Percentiles rank a stretch among this genome's conserved stretches.
Conservation (phyloP, 1,140 invertebrate species). For the Venustaconcha ellipsiformis region DNA sequence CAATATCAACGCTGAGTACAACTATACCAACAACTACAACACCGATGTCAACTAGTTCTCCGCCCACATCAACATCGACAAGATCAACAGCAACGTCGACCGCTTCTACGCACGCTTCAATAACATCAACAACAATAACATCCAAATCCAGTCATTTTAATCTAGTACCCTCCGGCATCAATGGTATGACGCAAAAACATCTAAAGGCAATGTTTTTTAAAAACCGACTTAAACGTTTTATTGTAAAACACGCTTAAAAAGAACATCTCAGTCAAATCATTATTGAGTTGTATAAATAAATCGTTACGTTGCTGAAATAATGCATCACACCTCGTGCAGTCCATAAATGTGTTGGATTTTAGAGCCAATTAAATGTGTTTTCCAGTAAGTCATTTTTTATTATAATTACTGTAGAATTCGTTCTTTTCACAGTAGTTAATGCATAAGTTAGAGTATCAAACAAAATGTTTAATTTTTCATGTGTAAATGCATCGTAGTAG, state of each 20-base stretch:
- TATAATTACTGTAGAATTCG: too few relatives aligned
- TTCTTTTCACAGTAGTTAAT: too few relatives aligned
- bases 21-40: neutral
- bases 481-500: too few relatives aligned
- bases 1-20: neutral
- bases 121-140: constrained; percentile 1
- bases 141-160: neutral
- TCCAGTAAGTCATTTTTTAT: too few relatives aligned
- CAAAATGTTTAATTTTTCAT: too few relatives aligned
- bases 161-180: neutral
- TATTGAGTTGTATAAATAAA: neutral
- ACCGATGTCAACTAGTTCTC: neutral
- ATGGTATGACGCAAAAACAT: neutral
- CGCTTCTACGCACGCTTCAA: constrained; percentile 4
- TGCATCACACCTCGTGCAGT: too few relatives aligned
- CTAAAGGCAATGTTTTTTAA: neutral
- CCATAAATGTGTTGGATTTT: too few relatives aligned
- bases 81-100: neutral
- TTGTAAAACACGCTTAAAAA: neutral
- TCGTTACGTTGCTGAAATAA: neutral
- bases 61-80: neutral
- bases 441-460: too few relatives aligned
- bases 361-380: too few relatives aligned
- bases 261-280: neutral
- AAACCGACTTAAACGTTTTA: neutral